These are phyloP conservation scores for Squalus acanthias DNA, from an alignment of 2,797 vertebrate species.

Conservation along the genomic window DNA sequence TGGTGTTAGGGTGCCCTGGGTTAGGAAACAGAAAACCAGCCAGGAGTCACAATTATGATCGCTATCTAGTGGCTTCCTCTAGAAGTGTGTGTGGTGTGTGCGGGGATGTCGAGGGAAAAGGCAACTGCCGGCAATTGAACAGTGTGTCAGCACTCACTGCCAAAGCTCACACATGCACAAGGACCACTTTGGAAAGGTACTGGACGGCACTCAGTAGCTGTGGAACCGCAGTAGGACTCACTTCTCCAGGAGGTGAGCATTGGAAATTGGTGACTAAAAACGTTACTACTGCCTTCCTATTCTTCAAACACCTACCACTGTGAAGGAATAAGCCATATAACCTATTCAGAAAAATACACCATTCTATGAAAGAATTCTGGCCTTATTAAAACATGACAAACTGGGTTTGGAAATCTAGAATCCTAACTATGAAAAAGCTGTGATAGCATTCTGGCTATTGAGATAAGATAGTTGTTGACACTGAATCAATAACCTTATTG, in stretches of 20 bases:
- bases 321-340: too few species aligned
- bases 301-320: neutral
- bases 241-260: neutral
- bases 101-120: neutral
- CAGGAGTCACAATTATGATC: neutral
- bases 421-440: too few species aligned
- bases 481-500: too few species aligned
- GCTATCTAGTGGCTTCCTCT: neutral
- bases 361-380: too few species aligned
- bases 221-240: neutral
- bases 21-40: neutral
- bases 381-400: too few species aligned
- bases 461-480: too few species aligned
- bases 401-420: too few species aligned
- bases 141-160: too few species aligned
- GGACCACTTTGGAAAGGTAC: neutral
- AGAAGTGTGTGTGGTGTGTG: neutral
- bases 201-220: neutral
- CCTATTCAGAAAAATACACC: too few species aligned
- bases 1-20: neutral
- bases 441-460: too few species aligned
- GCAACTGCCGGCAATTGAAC: neutral
- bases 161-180: neutral
- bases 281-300: neutral
- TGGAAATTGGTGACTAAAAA: neutral